Evolutionary conservation across 2,797 vertebrate genomes (phyloP).

Genomic region (Platalea minor): DNA sequence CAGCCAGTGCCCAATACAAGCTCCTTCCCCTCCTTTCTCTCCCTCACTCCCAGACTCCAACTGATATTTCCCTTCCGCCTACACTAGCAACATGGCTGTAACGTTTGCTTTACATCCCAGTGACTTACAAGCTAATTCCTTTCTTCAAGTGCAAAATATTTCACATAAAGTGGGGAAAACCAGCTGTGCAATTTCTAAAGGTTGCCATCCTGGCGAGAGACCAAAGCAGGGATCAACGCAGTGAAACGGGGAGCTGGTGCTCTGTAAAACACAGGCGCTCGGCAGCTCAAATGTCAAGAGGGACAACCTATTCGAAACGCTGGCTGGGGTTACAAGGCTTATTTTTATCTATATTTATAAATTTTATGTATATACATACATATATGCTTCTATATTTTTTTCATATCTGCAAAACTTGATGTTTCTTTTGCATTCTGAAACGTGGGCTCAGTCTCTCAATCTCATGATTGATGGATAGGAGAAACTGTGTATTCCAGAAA

Average conservation of each 20-base stretch:
- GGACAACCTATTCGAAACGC: not conserved
- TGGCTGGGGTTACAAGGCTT: not conserved
- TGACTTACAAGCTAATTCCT: not conserved
- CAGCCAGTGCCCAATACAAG: not conserved
- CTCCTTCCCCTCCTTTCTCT: not conserved
- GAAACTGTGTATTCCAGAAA: not conserved
- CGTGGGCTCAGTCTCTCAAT: not conserved
- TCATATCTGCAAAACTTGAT: not conserved
- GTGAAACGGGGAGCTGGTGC: not conserved
- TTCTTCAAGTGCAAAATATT: not conserved
- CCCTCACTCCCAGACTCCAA: not conserved
- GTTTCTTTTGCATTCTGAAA: not conserved
- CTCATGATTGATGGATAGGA: not conserved
- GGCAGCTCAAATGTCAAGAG: not conserved
- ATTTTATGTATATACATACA: not conserved
- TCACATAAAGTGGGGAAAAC: not conserved
- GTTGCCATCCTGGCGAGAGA: not conserved
- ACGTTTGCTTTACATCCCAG: not conserved
- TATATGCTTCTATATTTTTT: not conserved
- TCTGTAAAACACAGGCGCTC: not conserved
- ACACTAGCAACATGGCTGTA: not conserved
- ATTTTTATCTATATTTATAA: not conserved
- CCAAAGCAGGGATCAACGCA: not conserved
- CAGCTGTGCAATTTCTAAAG: not conserved
- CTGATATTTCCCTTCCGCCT: not conserved